These are phyloP conservation scores for Calyptommatus sinebrachiatus DNA, from an alignment of 2,113 vertebrate genomes.

Conservation along the genomic window DNA sequence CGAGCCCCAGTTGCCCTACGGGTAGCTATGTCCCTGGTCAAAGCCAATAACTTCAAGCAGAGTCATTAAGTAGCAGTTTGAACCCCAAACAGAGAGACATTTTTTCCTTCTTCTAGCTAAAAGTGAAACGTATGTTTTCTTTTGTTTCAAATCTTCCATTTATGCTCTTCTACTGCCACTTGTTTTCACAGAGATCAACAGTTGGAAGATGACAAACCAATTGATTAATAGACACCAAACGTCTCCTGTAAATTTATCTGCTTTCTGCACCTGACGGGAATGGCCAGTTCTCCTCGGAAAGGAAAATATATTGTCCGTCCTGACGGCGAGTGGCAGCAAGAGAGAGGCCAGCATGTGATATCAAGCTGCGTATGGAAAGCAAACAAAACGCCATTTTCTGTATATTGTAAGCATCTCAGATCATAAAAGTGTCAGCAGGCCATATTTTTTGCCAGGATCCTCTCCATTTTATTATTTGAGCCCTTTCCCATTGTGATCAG, in stretches of 20 bases:
- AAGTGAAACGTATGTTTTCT: constrained; percentile 27
- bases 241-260: constrained; percentile 76
- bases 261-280: constrained; percentile 80
- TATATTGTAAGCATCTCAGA: constrained; percentile 73
- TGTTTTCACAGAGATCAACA: constrained; percentile 78
- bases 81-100: constrained; percentile 21
- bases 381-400: constrained; percentile 70
- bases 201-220: constrained; percentile 70
- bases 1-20: too few species aligned
- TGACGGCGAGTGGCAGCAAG: constrained; percentile 75
- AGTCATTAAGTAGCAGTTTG: background rate
- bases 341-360: constrained; percentile 66
- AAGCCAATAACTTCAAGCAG: background rate
- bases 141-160: constrained; percentile 15
- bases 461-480: constrained; percentile 65
- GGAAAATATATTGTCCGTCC: constrained; percentile 73
- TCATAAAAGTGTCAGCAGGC: constrained; percentile 80
- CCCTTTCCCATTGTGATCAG: constrained; percentile 62
- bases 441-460: constrained; percentile 72
- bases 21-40: too few species aligned
- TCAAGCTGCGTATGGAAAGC: constrained; percentile 71
- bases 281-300: constrained; percentile 69
- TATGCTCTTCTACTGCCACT: constrained; percentile 32
- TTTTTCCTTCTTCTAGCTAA: constrained; percentile 25
- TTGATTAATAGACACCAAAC: constrained; percentile 74